Conservation (phyloP, 2,797 vertebrate genomes). For the Sebastes elongatus region DNA sequence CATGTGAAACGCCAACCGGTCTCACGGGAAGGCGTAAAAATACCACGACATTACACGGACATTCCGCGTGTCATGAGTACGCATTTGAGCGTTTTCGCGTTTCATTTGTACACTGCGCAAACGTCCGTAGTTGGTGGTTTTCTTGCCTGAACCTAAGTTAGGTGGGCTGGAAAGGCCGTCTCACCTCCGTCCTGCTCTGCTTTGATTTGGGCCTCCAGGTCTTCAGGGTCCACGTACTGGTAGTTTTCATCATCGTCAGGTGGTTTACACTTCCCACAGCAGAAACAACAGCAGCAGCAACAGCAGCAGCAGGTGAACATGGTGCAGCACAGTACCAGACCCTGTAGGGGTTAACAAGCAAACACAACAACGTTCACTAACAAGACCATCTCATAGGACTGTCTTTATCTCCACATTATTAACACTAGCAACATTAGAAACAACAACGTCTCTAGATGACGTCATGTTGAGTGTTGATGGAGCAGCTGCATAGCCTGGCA, state of each 20-base stretch:
- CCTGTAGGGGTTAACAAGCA: constrained; percentile 65
- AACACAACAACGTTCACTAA: not conserved
- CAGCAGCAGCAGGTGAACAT: constrained; percentile 90
- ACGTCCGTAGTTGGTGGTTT: too few species aligned
- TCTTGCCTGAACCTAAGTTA: too few species aligned
- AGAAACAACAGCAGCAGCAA: constrained; percentile 93
- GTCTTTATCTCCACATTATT: not conserved
- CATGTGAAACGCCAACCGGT: too few species aligned
- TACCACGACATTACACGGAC: too few species aligned
- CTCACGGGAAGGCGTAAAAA: too few species aligned
- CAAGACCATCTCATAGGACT: not conserved
- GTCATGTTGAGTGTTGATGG: too few species aligned
- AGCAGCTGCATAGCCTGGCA: too few species aligned
- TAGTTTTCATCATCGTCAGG: constrained; percentile 85
- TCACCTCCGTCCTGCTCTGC: constrained; percentile 82
- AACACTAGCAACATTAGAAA: not conserved
- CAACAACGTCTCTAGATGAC: too few species aligned
- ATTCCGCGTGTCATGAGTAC: too few species aligned
- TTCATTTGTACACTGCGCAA: too few species aligned
- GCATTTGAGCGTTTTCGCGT: too few species aligned
- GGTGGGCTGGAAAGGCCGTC: not conserved
- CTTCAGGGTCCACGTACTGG: constrained; percentile 87
- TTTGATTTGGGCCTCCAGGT: constrained; percentile 89
- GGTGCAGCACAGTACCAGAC: constrained; percentile 84
- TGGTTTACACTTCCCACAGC: constrained; percentile 88